Evolutionary conservation across 2,113 vertebrate species (phyloP).

Genomic region (Eretmochelys imbricata): DNA sequence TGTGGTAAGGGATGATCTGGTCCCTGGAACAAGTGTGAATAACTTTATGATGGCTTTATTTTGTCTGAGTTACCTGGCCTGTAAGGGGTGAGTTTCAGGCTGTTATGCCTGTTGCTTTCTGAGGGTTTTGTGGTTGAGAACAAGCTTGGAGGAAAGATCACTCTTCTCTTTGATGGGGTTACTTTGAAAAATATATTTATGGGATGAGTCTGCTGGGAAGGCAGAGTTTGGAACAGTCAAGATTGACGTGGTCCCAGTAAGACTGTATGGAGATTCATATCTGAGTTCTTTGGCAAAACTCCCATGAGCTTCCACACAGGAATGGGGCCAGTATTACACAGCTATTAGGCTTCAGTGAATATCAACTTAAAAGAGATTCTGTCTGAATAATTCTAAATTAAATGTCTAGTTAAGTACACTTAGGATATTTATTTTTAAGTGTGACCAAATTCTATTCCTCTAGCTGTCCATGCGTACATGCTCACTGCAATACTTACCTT

Average conservation of each 20-base stretch:
- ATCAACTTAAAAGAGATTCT: not conserved
- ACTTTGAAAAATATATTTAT: not conserved
- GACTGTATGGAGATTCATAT: not conserved
- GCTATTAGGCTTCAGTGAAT: conserved; percentile 20
- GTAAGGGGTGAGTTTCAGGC: not conserved
- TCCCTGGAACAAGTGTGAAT: conserved; percentile 33
- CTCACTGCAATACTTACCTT: conserved; percentile 69
- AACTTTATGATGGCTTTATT: conserved; percentile 56
- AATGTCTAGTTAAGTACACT: conserved; percentile 48
- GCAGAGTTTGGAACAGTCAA: not conserved
- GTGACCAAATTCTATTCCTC: conserved; percentile 40
- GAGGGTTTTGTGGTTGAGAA: not conserved
- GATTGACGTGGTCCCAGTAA: not conserved
- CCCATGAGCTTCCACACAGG: not conserved
- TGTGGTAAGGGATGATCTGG: conserved; percentile 25
- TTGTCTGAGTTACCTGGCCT: not conserved
- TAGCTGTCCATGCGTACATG: conserved; percentile 36
- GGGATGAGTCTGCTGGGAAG: not conserved
- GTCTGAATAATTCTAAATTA: conserved; percentile 54
- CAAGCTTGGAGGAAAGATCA: not conserved
- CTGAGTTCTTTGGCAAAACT: not conserved
- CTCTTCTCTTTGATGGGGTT: not conserved
- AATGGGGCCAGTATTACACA: not conserved
- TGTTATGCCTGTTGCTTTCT: not conserved
- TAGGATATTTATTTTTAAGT: conserved; percentile 41